Evolutionary conservation across 2,888 invertebrate genomes (phyloP), one percentile per base, ranked within the genome.

Genomic region (Papilio gigon): DNA sequence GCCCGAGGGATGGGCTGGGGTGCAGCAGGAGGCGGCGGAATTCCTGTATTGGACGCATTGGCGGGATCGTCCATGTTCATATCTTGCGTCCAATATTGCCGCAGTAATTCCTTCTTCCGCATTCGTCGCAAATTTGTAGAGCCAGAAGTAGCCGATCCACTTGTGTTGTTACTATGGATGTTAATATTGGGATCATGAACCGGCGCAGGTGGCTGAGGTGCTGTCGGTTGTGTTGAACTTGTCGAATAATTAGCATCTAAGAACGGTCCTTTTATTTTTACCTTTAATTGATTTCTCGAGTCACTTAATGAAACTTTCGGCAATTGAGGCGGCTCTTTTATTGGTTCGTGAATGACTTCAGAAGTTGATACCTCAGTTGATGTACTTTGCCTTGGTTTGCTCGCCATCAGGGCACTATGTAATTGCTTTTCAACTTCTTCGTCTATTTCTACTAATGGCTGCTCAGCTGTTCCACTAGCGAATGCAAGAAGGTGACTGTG

Each of bases 211-310:
- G 92, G 91, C 73, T 93, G 93, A 50, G 93, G 94, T 0, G 92
- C 93, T n/a, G 93, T 85, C 4, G 94, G 93, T 58, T 93, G 89
- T 0, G 92, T 90, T 0, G 93, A 92, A 66, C 94, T 93, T 2
- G 95, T 93, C 42, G 95, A 96, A 80, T 95, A 96, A 75, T 94
- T 94, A 0, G 94, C 94, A 77, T 97, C 96, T 71, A 96, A 93
- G 78, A 96, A 95, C 0, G 97, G 97, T 3, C 97, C 97, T 84
- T 98, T 97, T 72, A 97, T 97, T 87, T 98, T 98, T 0, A 98
- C 95, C 83, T 97, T 97, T 4, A 98, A 89, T 81, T 97, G 97
- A 85, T 97, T 97, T 35, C 97, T 93, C 0, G 97, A 95, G 85
- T 97, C 97, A 0, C 95, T 95, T 1, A 96, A 87, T 1, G 96